Conservation (phyloP, 1,140 invertebrate genomes). For the Diorhabda carinulata region DNA sequence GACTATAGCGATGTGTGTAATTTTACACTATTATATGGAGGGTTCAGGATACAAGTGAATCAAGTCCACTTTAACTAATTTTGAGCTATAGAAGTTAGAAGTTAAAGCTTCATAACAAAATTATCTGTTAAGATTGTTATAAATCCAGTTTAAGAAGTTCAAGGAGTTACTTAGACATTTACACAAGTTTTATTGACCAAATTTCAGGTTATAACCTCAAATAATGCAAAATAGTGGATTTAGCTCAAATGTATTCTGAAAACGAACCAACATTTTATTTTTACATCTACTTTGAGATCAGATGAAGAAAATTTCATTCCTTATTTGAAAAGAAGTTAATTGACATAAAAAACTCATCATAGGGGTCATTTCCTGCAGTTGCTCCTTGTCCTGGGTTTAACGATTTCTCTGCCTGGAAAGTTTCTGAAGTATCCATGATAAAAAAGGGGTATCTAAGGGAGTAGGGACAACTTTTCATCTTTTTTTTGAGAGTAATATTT, state of each 20-base stretch:
- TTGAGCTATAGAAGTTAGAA: conserved; percentile 2
- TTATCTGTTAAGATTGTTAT: conserved; percentile 2
- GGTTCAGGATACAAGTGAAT: conserved; percentile 3
- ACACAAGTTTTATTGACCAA: conserved; percentile 2
- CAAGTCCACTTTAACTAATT: conserved; percentile 9
- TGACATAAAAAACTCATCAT: background rate
- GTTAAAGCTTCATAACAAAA: background rate
- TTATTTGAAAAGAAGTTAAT: background rate
- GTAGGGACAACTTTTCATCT: background rate
- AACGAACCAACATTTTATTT: background rate
- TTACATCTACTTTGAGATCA: background rate
- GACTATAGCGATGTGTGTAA: too few species aligned
- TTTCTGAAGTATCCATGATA: background rate
- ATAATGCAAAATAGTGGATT: background rate
- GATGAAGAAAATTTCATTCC: background rate
- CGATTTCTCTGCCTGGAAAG: background rate
- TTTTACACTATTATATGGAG: background rate
- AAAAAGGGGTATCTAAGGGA: background rate
- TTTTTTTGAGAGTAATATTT: background rate
- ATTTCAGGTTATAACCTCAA: background rate
- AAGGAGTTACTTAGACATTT: conserved; percentile 9
- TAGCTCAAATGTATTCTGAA: background rate
- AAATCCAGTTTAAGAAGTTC: conserved; percentile 9
- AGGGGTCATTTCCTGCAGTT: background rate
- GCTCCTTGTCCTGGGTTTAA: background rate